phyloP scores from a whole-genome alignment of 1,140 invertebrate species.

The Neuroterus valhalla region DNA sequence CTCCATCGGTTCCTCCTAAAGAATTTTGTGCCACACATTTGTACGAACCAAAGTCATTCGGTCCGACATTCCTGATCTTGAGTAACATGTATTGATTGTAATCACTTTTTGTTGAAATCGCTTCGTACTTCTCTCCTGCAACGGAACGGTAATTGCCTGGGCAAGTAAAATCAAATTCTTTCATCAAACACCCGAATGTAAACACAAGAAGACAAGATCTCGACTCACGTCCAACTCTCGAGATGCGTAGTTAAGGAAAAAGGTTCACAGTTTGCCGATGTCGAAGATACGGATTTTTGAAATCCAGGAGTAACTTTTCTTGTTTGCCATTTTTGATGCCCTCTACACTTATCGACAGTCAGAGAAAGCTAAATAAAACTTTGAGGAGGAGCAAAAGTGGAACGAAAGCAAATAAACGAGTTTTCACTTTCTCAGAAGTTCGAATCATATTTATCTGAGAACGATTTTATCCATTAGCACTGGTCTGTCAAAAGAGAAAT shows the following conservation, averaged over 20 bases:
- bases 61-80: slow-evolving; percentile 86
- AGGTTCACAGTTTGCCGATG: slow-evolving; percentile 12
- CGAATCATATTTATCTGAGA: no score
- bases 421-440: no score
- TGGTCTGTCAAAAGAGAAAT: no score
- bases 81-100: slow-evolving; percentile 93
- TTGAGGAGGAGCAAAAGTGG: background rate
- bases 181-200: slow-evolving; percentile 7
- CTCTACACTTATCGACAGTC: background rate
- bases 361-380: background rate
- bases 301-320: slow-evolving; percentile 26
- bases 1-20: slow-evolving; percentile 92
- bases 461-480: no score
- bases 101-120: slow-evolving; percentile 84
- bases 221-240: slow-evolving; percentile 1
- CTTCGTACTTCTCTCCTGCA: slow-evolving; percentile 91
- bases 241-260: slow-evolving; percentile 5
- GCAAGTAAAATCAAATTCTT: slow-evolving; percentile 63
- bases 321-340: slow-evolving; percentile 1
- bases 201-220: slow-evolving; percentile 21
- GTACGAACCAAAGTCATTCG: slow-evolving; percentile 90
- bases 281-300: background rate
- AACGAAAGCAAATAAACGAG: background rate
- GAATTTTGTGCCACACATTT: slow-evolving; percentile 96
- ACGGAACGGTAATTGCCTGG: slow-evolving; percentile 69